A percentile compares a stretch with the other conserved stretches of the same genome.
Evolutionary conservation across 2,888 invertebrate species (phyloP).

Genomic region (Drosophila atroscutellata): DNA sequence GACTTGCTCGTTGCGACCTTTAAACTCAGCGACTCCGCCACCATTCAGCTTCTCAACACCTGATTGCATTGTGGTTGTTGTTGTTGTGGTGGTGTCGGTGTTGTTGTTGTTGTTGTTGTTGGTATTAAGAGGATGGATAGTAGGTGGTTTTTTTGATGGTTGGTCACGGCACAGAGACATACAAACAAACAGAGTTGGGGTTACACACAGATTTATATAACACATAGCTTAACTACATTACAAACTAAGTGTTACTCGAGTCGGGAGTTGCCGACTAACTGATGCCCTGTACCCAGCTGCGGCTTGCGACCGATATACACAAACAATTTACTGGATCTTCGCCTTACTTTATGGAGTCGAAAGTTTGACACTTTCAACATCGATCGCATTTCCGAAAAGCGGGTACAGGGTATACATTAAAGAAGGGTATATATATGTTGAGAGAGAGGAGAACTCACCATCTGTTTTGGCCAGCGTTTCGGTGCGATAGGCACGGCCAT

Average conservation of each 20-base stretch:
- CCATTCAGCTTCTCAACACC: conserved; percentile 88
- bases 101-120: conserved; percentile 9
- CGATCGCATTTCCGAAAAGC: background rate
- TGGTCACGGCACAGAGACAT: conserved; percentile 52
- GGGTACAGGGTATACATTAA: background rate
- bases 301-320: background rate
- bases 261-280: conserved; percentile 17
- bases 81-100: conserved; percentile 68
- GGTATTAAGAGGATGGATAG: conserved; percentile 20
- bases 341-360: background rate
- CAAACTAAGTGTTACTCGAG: conserved; percentile 7
- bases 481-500: conserved; percentile 88
- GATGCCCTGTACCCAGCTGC: conserved; percentile 16
- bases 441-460: conserved; percentile 82
- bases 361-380: background rate
- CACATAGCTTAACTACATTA: conserved; percentile 7
- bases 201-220: conserved; percentile 36
- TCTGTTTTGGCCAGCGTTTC: conserved; percentile 88
- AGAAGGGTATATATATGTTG: background rate
- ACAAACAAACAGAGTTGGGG: conserved; percentile 55
- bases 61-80: conserved; percentile 34
- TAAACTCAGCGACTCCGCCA: conserved; percentile 88
- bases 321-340: background rate
- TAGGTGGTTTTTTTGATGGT: conserved; percentile 59
- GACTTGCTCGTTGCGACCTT: conserved; percentile 88